Percentiles rank a stretch among this genome's conserved stretches.
Conservation (phyloP, 1,140 invertebrate genomes). For the Stenopsyche tienmushanensis region DNA sequence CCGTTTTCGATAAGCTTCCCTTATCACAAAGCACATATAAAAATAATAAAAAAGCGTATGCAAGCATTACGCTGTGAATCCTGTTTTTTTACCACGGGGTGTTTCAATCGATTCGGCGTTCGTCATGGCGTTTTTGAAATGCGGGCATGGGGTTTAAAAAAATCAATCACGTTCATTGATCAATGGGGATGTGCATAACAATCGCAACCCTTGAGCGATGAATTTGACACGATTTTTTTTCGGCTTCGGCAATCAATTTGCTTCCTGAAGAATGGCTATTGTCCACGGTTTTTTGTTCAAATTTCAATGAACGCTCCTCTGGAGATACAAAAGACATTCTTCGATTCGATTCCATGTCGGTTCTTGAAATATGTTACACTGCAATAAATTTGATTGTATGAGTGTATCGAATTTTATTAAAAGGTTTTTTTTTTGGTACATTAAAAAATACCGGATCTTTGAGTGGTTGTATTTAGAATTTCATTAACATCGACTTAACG, state of each 20-base stretch:
- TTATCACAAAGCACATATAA: not conserved
- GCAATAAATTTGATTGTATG: not conserved
- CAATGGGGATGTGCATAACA: constrained; percentile 11
- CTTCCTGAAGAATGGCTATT: not conserved
- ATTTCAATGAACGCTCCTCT: not conserved
- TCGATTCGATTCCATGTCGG: too few relatives aligned
- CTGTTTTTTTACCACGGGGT: not conserved
- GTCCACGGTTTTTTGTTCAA: not conserved
- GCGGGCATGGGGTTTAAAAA: constrained; percentile 7
- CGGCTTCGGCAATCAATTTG: not conserved
- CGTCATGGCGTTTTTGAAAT: constrained; percentile 18
- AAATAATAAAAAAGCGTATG: not conserved
- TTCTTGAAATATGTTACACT: not conserved
- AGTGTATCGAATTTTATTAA: not conserved
- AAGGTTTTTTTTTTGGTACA: too few relatives aligned
- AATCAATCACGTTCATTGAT: constrained; percentile 15
- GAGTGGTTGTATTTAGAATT: too few relatives aligned
- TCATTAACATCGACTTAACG: too few relatives aligned
- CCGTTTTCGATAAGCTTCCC: too few relatives aligned
- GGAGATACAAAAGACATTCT: too few relatives aligned
- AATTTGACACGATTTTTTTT: constrained; percentile 10
- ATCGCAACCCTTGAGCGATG: constrained; percentile 15
- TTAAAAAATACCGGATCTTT: too few relatives aligned
- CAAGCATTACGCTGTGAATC: not conserved
- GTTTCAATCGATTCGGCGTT: constrained; percentile 14